A percentile compares a stretch with the other conserved stretches of the same genome.
Conservation (phyloP, 2,797 vertebrate species). For the Amblyopsis hoosieri region DNA sequence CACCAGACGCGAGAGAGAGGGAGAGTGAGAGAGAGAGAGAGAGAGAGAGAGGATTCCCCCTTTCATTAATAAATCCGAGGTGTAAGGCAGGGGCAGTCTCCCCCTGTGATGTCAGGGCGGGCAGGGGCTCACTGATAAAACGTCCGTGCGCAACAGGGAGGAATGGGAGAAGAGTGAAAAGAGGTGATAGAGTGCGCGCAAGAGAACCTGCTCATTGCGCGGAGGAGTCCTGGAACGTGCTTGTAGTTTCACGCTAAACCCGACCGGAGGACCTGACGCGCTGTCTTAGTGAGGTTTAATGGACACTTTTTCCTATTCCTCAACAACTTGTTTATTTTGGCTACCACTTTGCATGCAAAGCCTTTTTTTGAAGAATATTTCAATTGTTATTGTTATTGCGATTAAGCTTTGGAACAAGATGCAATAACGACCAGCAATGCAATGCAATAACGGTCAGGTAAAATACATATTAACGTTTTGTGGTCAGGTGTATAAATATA, state of each 20-base stretch:
- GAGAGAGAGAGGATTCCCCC: not conserved
- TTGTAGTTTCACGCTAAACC: conserved; percentile 28
- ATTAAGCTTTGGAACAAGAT: conserved; percentile 50
- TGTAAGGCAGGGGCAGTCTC: conserved; percentile 4
- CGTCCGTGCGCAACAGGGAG: conserved; percentile 64
- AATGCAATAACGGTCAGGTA: conserved; percentile 62
- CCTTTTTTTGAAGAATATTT: conserved; percentile 40
- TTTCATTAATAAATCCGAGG: not conserved
- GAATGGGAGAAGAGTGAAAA: conserved; percentile 31
- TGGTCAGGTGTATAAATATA: not conserved
- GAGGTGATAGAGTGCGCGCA: not conserved
- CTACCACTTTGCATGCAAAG: conserved; percentile 42
- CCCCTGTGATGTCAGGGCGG: conserved; percentile 74
- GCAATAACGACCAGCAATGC: conserved; percentile 34
- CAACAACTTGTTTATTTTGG: conserved; percentile 15
- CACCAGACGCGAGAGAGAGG: not conserved
- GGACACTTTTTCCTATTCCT: conserved; percentile 34
- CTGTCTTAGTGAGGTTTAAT: conserved; percentile 35
- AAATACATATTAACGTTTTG: conserved; percentile 21
- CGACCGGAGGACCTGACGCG: conserved; percentile 11
- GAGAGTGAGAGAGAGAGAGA: not conserved
- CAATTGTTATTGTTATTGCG: not conserved
- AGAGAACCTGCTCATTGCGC: not conserved
- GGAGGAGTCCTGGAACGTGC: too few species aligned
- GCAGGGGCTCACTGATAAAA: conserved; percentile 70